Percentiles rank a stretch among this genome's conserved stretches.
These are phyloP conservation scores for Strigamia maritima DNA, from an alignment of 2,888 invertebrate species.

Conservation along the genomic window DNA sequence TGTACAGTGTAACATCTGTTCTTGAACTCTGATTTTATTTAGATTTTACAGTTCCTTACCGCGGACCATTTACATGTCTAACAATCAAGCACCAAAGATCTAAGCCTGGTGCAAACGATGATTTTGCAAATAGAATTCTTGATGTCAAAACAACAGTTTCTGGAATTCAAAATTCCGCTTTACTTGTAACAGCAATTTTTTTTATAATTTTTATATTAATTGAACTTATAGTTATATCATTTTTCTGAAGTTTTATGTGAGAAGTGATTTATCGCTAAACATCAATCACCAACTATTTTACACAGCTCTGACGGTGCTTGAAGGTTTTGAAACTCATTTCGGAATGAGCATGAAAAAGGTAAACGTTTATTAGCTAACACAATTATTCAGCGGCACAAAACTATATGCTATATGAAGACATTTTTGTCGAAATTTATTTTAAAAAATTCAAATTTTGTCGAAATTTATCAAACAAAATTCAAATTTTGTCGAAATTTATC, in stretches of 20 bases:
- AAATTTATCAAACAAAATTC: too few relatives aligned
- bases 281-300: neutral
- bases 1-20: too few relatives aligned
- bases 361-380: too few relatives aligned
- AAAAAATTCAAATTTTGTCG: too few relatives aligned
- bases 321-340: neutral
- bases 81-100: slow-evolving; percentile 42
- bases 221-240: neutral
- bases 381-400: too few relatives aligned
- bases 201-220: neutral
- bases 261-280: neutral
- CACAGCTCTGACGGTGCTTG: neutral
- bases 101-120: slow-evolving; percentile 20
- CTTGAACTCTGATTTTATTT: slow-evolving; percentile 8
- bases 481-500: too few relatives aligned
- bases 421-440: too few relatives aligned
- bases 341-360: neutral
- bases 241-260: neutral
- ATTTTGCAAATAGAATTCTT: neutral
- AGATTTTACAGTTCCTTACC: slow-evolving; percentile 41
- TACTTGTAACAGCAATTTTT: neutral
- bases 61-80: slow-evolving; percentile 41
- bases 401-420: too few relatives aligned
- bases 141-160: neutral
- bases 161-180: neutral